phyloP scores from a whole-genome alignment of 2,888 invertebrate genomes.

The Andrena trimmerana region DNA sequence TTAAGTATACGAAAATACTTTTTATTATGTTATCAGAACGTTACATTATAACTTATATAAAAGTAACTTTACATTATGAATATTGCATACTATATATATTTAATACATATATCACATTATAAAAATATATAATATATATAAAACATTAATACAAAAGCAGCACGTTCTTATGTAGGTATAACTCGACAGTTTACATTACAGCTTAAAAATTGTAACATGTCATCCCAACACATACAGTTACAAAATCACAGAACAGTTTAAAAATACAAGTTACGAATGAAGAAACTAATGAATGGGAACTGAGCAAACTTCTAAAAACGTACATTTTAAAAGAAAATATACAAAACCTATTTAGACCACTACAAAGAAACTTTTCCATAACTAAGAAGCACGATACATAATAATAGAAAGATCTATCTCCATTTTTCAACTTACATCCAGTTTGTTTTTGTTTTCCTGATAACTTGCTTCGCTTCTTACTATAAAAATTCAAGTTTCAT shows the following conservation, averaged over 20 bases:
- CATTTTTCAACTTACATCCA: slow-evolving; percentile 50
- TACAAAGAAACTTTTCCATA: neutral
- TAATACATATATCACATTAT: neutral
- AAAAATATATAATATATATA: neutral
- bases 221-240: neutral
- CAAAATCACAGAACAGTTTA: neutral
- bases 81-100: neutral
- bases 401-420: slow-evolving; percentile 7
- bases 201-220: slow-evolving; percentile 2
- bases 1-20: slow-evolving; percentile 12
- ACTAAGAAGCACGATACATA: neutral
- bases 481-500: slow-evolving; percentile 52
- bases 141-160: slow-evolving; percentile 5
- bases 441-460: slow-evolving; percentile 39
- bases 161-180: neutral
- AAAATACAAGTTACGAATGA: neutral
- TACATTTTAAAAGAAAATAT: slow-evolving; percentile 28
- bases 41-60: neutral
- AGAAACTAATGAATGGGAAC: neutral
- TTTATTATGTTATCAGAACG: neutral
- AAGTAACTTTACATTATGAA: neutral
- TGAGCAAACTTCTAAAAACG: neutral
- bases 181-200: neutral
- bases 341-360: slow-evolving; percentile 1
- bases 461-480: slow-evolving; percentile 37